phyloP scores from a whole-genome alignment of 1,140 invertebrate species.

The Liolophura sinensis region DNA sequence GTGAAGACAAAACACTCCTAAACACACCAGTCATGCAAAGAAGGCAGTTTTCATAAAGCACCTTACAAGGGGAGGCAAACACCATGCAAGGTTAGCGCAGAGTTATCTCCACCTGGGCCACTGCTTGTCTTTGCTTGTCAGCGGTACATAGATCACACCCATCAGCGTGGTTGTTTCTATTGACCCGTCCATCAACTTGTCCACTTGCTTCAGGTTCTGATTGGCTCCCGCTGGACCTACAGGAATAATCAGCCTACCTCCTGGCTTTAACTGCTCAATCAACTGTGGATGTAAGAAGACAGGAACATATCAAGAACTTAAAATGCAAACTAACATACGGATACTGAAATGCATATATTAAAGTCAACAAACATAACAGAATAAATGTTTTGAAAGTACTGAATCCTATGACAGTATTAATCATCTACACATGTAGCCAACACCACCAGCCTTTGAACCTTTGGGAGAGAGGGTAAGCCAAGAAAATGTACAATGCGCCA shows the following conservation, averaged over 20 bases:
- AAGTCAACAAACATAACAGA: no score
- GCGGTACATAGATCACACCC: slow-evolving; percentile 95
- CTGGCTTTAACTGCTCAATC: slow-evolving; percentile 74
- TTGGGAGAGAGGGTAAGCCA: no score
- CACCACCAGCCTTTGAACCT: no score
- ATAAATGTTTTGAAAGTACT: no score
- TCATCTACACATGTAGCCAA: no score
- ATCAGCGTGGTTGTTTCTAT: slow-evolving; percentile 81
- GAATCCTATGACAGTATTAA: no score
- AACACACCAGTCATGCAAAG: no score
- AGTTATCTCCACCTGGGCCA: slow-evolving; percentile 60
- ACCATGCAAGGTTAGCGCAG: no score
- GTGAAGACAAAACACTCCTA: no score
- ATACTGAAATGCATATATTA: not conserved
- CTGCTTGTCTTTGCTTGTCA: slow-evolving; percentile 85
- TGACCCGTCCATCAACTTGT: slow-evolving; percentile 82
- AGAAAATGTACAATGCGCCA: no score
- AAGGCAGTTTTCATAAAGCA: no score
- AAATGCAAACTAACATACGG: not conserved
- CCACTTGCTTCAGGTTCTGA: slow-evolving; percentile 65
- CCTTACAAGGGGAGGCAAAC: no score
- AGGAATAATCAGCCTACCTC: slow-evolving; percentile 89
- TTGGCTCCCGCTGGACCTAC: slow-evolving; percentile 73
- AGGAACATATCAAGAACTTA: not conserved
- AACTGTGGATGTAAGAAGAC: slow-evolving; percentile 59